A percentile compares a stretch with the other conserved stretches of the same genome.
Evolutionary conservation across 1,140 invertebrate genomes (phyloP).

Genomic region (Drosophila subpulchrella): DNA sequence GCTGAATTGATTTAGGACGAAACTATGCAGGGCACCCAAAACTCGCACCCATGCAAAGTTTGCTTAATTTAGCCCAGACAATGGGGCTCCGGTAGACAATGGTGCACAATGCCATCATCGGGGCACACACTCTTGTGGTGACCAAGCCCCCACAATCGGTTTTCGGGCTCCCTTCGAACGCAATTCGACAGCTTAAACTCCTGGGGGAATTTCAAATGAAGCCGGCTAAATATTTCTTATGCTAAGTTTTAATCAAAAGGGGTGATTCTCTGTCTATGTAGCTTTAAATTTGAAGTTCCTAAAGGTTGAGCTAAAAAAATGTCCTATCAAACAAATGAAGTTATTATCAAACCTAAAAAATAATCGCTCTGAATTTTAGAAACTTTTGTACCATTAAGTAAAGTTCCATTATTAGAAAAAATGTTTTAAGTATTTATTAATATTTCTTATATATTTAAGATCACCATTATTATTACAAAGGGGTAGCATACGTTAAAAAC

Average conservation of each 20-base stretch:
- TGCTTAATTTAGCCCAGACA: slow-evolving; percentile 76
- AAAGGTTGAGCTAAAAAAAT: neutral
- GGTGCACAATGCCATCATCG: slow-evolving; percentile 26
- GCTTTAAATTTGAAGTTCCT: neutral
- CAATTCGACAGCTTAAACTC: slow-evolving; percentile 35
- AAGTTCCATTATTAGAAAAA: too few species aligned
- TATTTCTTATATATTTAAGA: too few species aligned
- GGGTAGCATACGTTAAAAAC: too few species aligned
- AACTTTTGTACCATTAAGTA: too few species aligned
- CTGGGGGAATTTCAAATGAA: slow-evolving; percentile 21
- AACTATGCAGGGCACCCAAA: slow-evolving; percentile 59
- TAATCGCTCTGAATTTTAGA: neutral
- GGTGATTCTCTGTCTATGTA: neutral
- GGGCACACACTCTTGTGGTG: slow-evolving; percentile 13
- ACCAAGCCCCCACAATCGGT: slow-evolving; percentile 14
- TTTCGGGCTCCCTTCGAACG: slow-evolving; percentile 22
- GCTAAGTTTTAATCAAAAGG: slow-evolving; percentile 4
- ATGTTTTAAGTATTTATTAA: too few species aligned
- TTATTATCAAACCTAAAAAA: neutral
- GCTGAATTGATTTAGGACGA: slow-evolving; percentile 67
- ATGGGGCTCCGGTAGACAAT: slow-evolving; percentile 64
- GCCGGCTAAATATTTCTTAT: slow-evolving; percentile 23
- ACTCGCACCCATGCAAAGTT: slow-evolving; percentile 57
- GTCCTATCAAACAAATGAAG: too few species aligned
- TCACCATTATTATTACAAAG: too few species aligned